phyloP scores from a whole-genome alignment of 2,113 vertebrate genomes.

The Cacatua alba region DNA sequence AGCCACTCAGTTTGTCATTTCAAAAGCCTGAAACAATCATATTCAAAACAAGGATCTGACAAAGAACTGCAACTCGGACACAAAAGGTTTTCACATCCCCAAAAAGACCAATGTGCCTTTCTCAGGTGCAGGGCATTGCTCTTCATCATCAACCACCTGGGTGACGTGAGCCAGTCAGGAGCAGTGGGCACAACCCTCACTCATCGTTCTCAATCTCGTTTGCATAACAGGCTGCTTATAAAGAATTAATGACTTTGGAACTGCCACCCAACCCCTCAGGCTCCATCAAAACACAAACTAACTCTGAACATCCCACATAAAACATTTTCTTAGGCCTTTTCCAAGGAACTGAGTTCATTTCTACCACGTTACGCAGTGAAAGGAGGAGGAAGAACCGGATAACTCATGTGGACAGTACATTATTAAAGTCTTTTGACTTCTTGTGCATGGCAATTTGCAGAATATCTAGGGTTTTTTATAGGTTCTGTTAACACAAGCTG shows the following conservation, averaged over 20 bases:
- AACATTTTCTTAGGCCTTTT: not conserved
- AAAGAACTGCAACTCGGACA: not conserved
- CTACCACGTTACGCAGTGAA: accelerated
- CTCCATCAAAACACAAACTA: conserved; percentile 13
- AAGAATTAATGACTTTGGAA: conserved; percentile 31
- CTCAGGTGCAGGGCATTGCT: not conserved
- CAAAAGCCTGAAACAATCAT: not conserved
- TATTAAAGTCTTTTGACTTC: not conserved
- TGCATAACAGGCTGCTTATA: conserved; percentile 10
- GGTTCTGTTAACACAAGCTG: not conserved
- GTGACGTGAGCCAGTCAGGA: accelerated
- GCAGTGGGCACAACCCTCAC: not conserved
- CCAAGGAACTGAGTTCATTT: not conserved
- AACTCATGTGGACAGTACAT: not conserved
- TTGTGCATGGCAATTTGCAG: not conserved
- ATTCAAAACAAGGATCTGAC: not conserved
- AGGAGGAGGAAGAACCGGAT: not conserved
- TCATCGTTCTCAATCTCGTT: not conserved
- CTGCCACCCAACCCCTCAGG: not conserved
- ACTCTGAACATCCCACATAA: not conserved
- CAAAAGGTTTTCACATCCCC: not conserved
- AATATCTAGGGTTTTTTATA: not conserved
- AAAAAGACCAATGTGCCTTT: not conserved
- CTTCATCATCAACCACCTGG: not conserved
- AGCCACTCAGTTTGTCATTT: not conserved